These are phyloP conservation scores for Yponomeuta malinellus DNA, from an alignment of 2,888 invertebrate genomes.

Conservation along the genomic window DNA sequence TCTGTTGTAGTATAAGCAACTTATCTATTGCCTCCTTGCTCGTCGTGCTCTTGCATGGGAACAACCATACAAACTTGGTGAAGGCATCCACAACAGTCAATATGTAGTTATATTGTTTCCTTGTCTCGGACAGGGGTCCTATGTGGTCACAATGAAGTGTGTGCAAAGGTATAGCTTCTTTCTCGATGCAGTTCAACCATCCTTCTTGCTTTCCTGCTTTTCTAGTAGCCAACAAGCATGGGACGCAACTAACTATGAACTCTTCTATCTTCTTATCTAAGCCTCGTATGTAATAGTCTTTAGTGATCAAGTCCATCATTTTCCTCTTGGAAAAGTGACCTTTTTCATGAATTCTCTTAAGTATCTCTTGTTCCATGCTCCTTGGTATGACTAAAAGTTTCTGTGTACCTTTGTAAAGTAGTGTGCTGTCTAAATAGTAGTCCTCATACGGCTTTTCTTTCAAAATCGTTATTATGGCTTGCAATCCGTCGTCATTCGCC, in stretches of 20 bases:
- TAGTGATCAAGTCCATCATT: constrained; percentile 26
- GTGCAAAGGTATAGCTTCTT: constrained; percentile 31
- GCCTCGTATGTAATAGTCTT: constrained; percentile 28
- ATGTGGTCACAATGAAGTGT: constrained; percentile 39
- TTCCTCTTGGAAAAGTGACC: constrained; percentile 37
- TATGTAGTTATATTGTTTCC: constrained; percentile 35
- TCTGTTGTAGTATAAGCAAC: constrained; percentile 29
- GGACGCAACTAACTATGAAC: constrained; percentile 17
- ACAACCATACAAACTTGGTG: constrained; percentile 38
- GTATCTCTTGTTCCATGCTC: constrained; percentile 34
- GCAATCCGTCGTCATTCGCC: constrained; percentile 23
- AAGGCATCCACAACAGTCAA: constrained; percentile 35
- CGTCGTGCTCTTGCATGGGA: constrained; percentile 31
- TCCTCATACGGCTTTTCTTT: constrained; percentile 21
- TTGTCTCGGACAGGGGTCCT: constrained; percentile 32
- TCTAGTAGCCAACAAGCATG: constrained; percentile 18
- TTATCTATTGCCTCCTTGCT: constrained; percentile 33
- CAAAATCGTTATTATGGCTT: constrained; percentile 23
- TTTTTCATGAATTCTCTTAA: constrained; percentile 33
- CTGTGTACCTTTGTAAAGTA: constrained; percentile 26
- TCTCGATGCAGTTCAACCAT: constrained; percentile 33
- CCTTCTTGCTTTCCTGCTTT: constrained; percentile 35
- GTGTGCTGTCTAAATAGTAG: constrained; percentile 24
- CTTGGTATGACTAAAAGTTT: constrained; percentile 32
- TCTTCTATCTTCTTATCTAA: constrained; percentile 18